Conservation (phyloP, 2,888 invertebrate genomes). For the Neria commutata region DNA sequence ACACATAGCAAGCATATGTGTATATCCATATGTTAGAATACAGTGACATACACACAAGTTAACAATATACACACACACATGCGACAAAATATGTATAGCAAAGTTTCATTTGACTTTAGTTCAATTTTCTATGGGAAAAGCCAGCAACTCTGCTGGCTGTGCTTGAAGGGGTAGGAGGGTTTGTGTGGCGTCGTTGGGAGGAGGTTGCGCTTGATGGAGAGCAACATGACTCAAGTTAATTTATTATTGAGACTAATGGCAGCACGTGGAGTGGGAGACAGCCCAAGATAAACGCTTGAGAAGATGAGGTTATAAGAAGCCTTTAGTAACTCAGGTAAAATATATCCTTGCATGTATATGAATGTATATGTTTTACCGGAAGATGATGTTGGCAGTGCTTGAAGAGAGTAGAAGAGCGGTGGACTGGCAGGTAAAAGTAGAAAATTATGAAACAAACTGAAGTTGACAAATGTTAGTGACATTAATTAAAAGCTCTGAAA, state of each 20-base stretch:
- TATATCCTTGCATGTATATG: background rate
- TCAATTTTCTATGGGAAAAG: too few species aligned
- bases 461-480: slow-evolving; percentile 47
- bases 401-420: background rate
- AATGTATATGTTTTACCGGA: too few species aligned
- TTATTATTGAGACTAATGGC: slow-evolving; percentile 50
- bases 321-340: background rate
- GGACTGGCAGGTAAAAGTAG: slow-evolving; percentile 16
- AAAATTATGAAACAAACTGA: slow-evolving; percentile 43
- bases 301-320: slow-evolving; percentile 19
- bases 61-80: too few species aligned
- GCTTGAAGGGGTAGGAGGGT: too few species aligned
- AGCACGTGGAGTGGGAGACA: slow-evolving; percentile 22
- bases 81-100: slow-evolving; percentile 4
- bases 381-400: background rate
- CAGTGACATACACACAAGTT: background rate
- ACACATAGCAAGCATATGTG: background rate
- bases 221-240: slow-evolving; percentile 45
- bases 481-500: slow-evolving; percentile 48
- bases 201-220: slow-evolving; percentile 30
- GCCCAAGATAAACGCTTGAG: slow-evolving; percentile 15
- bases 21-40: background rate
- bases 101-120: background rate
- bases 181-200: too few species aligned
- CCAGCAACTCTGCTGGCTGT: too few species aligned